These are phyloP conservation scores for Agonum fuliginosum DNA, from an alignment of 2,888 invertebrate genomes.

Conservation along the genomic window DNA sequence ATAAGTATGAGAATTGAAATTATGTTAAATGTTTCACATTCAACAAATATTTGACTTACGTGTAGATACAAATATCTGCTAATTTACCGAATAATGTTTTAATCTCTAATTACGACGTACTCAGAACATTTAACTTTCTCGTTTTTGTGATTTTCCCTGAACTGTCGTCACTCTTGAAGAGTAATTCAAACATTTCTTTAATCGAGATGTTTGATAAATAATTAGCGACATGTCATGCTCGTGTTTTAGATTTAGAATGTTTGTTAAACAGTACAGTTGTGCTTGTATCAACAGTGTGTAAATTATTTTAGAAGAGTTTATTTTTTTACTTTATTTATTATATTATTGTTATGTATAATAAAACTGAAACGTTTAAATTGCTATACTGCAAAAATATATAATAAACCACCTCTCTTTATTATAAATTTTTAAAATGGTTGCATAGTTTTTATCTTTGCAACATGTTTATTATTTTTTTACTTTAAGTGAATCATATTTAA, in stretches of 20 bases:
- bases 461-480: slow-evolving; percentile 16
- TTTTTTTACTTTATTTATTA: slow-evolving; percentile 60
- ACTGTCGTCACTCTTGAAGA: slow-evolving; percentile 48
- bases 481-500: slow-evolving; percentile 35
- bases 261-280: slow-evolving; percentile 62
- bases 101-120: slow-evolving; percentile 44
- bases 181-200: slow-evolving; percentile 66
- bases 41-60: slow-evolving; percentile 47
- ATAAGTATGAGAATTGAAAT: slow-evolving; percentile 35
- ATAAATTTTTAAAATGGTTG: neutral
- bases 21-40: slow-evolving; percentile 34
- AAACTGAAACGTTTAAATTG: slow-evolving; percentile 24
- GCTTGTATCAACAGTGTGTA: slow-evolving; percentile 48
- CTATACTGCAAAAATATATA: slow-evolving; percentile 25
- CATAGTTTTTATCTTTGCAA: neutral
- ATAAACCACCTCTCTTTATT: slow-evolving; percentile 7
- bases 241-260: slow-evolving; percentile 63
- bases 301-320: slow-evolving; percentile 49
- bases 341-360: slow-evolving; percentile 55
- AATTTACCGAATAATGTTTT: slow-evolving; percentile 46
- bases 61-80: slow-evolving; percentile 31
- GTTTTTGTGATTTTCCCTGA: slow-evolving; percentile 56
- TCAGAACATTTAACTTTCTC: slow-evolving; percentile 51
- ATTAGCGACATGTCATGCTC: slow-evolving; percentile 62
- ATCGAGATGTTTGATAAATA: slow-evolving; percentile 62